These are phyloP conservation scores for Callaeas wilsoni DNA, from an alignment of 2,113 vertebrate species.

Conservation along the genomic window DNA sequence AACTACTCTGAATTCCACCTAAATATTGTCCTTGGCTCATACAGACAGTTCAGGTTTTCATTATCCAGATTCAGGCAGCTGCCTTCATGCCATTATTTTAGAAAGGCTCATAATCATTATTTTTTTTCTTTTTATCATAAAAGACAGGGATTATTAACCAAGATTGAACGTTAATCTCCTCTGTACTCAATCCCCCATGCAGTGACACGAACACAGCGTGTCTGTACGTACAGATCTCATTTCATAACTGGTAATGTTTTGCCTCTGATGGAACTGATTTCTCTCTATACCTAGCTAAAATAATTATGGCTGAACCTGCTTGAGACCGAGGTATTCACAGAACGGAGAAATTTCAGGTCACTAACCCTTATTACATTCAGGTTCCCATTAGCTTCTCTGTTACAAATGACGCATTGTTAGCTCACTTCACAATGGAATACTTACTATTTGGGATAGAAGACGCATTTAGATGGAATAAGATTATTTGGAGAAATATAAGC, in stretches of 20 bases:
- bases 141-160: conserved; percentile 52
- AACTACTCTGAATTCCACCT: not conserved
- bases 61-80: conserved; percentile 7
- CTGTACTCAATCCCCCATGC: conserved; percentile 1
- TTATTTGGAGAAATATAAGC: conserved; percentile 19
- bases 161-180: not conserved
- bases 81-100: not conserved
- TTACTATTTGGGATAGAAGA: conserved; percentile 2
- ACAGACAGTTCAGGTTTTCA: not conserved
- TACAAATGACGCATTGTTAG: conserved; percentile 38
- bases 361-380: not conserved
- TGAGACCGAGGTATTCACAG: not conserved
- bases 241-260: conserved; percentile 36
- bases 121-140: conserved; percentile 27
- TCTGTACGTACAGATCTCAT: not conserved
- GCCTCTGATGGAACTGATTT: conserved; percentile 23
- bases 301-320: conserved; percentile 26
- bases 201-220: not conserved
- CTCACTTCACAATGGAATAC: conserved; percentile 8
- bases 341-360: conserved; percentile 23
- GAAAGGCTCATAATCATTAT: not conserved
- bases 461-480: not conserved
- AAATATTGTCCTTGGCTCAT: not conserved
- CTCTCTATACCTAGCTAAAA: conserved; percentile 3
- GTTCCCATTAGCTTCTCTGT: conserved; percentile 20